Percentiles rank a stretch among this genome's conserved stretches.
These are phyloP conservation scores for Globia sparganii DNA, from an alignment of 2,888 invertebrate genomes.

Conservation along the genomic window DNA sequence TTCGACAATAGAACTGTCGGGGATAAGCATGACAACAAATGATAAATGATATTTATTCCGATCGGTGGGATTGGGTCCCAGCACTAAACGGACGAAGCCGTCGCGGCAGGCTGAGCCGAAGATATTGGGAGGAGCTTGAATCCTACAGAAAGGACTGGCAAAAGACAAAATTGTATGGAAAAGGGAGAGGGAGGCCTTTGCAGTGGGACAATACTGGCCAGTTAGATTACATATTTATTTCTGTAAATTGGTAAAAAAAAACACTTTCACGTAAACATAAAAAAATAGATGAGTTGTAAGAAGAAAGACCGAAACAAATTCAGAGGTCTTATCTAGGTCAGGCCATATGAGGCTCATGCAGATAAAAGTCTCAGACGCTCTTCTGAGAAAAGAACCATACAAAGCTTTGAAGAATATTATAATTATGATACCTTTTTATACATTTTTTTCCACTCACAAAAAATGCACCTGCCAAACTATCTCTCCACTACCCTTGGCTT, in stretches of 20 bases:
- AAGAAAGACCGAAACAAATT: neutral
- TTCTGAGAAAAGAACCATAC: neutral
- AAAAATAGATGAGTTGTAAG: neutral
- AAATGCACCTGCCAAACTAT: neutral
- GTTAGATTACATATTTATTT: neutral
- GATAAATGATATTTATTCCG: neutral
- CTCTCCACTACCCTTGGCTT: neutral
- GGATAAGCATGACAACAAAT: constrained; percentile 24
- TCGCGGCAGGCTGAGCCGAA: too few species aligned
- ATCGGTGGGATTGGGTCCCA: too few species aligned
- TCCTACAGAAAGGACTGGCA: too few species aligned
- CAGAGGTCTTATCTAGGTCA: neutral
- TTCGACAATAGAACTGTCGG: neutral
- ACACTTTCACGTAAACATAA: neutral
- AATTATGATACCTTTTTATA: too few species aligned
- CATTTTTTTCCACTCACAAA: too few species aligned
- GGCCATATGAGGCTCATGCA: neutral
- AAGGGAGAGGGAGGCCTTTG: too few species aligned
- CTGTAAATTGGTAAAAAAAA: neutral
- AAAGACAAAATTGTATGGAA: too few species aligned
- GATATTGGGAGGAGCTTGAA: too few species aligned
- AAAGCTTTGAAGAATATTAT: neutral
- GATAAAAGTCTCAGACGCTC: neutral
- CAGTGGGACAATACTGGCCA: too few species aligned
- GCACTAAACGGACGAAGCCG: too few species aligned